These are phyloP conservation scores for Manis javanica DNA, from an alignment of 2,797 vertebrate species.

Conservation along the genomic window DNA sequence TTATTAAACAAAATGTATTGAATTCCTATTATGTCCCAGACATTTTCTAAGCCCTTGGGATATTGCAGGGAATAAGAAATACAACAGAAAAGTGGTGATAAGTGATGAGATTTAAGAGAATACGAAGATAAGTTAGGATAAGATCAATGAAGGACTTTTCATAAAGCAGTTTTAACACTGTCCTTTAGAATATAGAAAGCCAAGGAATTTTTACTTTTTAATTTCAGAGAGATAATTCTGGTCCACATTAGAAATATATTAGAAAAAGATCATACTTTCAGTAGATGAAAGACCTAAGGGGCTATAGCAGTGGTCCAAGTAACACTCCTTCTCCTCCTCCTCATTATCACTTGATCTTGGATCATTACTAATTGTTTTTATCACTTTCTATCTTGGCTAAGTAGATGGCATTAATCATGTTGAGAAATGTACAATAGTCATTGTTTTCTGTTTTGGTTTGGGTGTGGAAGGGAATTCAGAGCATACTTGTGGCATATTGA, in stretches of 20 bases:
- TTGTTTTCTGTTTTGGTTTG: background rate
- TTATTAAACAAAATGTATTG: background rate
- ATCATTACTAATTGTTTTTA: conserved; percentile 5
- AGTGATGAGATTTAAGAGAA: background rate
- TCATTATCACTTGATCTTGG: background rate
- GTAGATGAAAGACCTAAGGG: conserved; percentile 2
- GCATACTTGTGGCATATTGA: background rate
- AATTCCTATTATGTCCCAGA: background rate
- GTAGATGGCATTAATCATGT: background rate
- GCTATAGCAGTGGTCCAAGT: background rate
- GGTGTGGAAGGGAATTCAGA: background rate
- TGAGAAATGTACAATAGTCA: background rate
- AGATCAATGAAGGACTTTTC: background rate
- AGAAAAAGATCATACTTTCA: background rate
- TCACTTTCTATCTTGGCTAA: conserved; percentile 22
- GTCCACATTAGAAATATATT: background rate
- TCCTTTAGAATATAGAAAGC: background rate
- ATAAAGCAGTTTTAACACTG: background rate
- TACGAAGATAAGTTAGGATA: background rate
- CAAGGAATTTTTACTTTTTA: background rate
- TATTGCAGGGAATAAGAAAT: background rate
- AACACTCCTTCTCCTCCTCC: conserved; percentile 15
- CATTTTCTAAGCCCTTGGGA: background rate
- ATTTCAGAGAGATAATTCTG: background rate
- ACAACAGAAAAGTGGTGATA: background rate